phyloP scores from a whole-genome alignment of 2,888 invertebrate species.

The Eustalomyia histrio region DNA sequence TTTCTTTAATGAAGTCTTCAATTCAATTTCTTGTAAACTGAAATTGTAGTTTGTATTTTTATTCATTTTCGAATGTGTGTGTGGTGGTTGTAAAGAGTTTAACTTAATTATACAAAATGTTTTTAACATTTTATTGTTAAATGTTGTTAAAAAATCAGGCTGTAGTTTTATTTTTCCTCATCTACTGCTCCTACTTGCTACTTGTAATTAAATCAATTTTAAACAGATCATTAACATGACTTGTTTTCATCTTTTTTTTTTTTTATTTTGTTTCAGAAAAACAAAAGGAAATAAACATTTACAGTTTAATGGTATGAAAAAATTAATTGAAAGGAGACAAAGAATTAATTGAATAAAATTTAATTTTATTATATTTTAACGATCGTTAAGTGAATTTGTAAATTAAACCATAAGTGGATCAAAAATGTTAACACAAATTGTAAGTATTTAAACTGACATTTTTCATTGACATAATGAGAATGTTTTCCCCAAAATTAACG shows the following conservation, averaged over 20 bases:
- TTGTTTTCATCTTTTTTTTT: constrained; percentile 15
- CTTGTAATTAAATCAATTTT: constrained; percentile 42
- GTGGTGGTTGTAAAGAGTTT: constrained; percentile 15
- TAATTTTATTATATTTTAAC: neutral
- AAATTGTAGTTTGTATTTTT: constrained; percentile 25
- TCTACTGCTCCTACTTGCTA: neutral
- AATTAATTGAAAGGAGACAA: neutral
- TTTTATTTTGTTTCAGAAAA: neutral
- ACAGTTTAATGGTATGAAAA: neutral
- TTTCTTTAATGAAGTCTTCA: constrained; percentile 57
- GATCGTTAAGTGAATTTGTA: neutral
- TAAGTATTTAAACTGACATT: no score
- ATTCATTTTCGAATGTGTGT: neutral
- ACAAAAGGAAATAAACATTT: constrained; percentile 10
- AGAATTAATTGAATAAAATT: neutral
- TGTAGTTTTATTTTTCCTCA: neutral
- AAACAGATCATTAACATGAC: constrained; percentile 39
- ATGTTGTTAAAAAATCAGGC: constrained; percentile 9
- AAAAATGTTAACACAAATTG: no score
- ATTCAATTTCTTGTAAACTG: constrained; percentile 35
- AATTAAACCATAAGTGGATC: no score
- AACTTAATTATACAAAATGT: constrained; percentile 49
- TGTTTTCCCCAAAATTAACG: no score
- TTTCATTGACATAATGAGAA: no score
- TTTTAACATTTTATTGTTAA: constrained; percentile 42